These are phyloP conservation scores for Hyphantria cunea DNA, from an alignment of 1,140 invertebrate species.

Conservation along the genomic window DNA sequence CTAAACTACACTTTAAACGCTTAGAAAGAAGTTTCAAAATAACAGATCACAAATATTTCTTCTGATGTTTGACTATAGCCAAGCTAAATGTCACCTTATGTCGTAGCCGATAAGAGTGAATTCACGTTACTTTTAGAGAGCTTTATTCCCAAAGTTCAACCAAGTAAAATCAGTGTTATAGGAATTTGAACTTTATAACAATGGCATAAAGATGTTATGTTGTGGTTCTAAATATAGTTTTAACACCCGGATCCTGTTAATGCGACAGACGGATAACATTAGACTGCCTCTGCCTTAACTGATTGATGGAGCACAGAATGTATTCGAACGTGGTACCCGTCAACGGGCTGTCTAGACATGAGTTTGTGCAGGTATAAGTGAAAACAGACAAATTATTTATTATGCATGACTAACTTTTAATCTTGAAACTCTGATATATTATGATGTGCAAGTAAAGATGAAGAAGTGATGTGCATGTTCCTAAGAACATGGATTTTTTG, in stretches of 20 bases:
- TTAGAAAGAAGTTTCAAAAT: background rate
- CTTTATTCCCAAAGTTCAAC: background rate
- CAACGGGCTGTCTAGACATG: slow-evolving; percentile 8
- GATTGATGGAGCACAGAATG: slow-evolving; percentile 24
- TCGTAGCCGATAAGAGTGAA: too few species aligned
- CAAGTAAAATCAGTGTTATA: background rate
- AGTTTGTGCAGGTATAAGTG: too few species aligned
- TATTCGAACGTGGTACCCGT: slow-evolving; percentile 21
- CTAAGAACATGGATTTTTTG: too few species aligned
- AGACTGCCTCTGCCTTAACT: slow-evolving; percentile 10
- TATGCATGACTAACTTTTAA: too few species aligned
- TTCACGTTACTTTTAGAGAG: background rate
- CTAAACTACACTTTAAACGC: slow-evolving; percentile 6
- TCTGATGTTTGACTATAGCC: too few species aligned
- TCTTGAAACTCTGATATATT: too few species aligned
- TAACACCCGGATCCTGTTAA: slow-evolving; percentile 14
- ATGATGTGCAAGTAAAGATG: too few species aligned
- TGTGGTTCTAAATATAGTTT: slow-evolving; percentile 13
- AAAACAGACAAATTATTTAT: too few species aligned
- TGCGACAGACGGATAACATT: slow-evolving; percentile 24
- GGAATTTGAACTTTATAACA: slow-evolving; percentile 7
- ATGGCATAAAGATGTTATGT: background rate
- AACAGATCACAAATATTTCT: too few species aligned
- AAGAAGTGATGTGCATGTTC: too few species aligned
- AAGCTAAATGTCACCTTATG: too few species aligned